Evolutionary conservation across 2,888 invertebrate species (phyloP), one percentile per base, ranked within the genome.

Genomic region (Tholera decimalis): DNA sequence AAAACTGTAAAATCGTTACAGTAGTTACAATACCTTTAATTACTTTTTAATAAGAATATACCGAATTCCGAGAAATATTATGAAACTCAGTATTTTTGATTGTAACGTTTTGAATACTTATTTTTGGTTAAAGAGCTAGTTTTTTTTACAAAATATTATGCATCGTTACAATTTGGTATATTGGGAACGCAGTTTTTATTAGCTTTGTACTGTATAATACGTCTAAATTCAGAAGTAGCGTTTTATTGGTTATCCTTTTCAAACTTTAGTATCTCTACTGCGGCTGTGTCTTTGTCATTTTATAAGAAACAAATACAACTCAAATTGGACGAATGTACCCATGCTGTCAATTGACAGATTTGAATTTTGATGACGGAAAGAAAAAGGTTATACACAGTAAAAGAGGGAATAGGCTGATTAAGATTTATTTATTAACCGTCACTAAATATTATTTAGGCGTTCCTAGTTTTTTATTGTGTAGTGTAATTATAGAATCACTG

Each of bases 281-380:
- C 57, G 13, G 20, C 7, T 51, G 46, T 39, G 24, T 65, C 73
- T 56, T 62, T 28, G 28, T 53, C 54, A 24, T 50, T 59, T 28
- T 13, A 13, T 3, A 37, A 18, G 5, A 37, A 15, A 18, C 28
- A 50, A 41, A 53, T 46, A 49, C 77, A 60, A 59, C 22, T 44
- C 7, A 66, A 68, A 75, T 79, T 64, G 37, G 56, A 56, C 69
- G 83, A 47, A 60, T 67, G 24, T 41, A 76, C 84, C 85, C 92
- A 91, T 92, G 92, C 92, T 93, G 93, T 91, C 92, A 93, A 87
- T 87, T 93, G 94, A 93, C 93, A 93, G 92, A 85, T 94, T 94
- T 92, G 91, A 93, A 93, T 93, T 92, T 94, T 94, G 94, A 95
- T 95, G 94, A 95, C 94, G 93, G 95, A 93, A 93, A 94, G 94